These are phyloP conservation scores for Lacerta agilis DNA, from an alignment of 2,797 vertebrate species.

Conservation along the genomic window DNA sequence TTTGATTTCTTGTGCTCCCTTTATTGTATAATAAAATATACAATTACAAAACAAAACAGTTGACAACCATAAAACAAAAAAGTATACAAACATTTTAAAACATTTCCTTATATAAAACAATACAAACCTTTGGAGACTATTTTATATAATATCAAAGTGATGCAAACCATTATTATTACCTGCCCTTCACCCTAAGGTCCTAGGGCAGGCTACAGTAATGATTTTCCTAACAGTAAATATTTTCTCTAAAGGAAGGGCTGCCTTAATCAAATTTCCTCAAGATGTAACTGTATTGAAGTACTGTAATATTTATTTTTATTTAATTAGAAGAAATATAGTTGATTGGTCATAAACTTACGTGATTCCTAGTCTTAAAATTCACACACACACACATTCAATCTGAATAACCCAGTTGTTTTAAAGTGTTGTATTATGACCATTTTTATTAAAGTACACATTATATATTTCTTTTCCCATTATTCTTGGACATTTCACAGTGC, in stretches of 20 bases:
- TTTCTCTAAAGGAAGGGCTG: neutral
- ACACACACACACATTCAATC: neutral
- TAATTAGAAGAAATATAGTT: neutral
- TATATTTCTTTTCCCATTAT: conserved; percentile 55
- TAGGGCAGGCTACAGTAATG: no score
- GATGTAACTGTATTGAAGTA: neutral
- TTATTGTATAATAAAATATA: no score
- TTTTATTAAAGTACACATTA: conserved; percentile 16
- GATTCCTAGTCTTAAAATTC: neutral
- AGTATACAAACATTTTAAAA: no score
- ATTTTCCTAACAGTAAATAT: neutral
- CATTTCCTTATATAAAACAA: no score
- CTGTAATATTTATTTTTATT: neutral
- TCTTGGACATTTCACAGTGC: conserved; percentile 35
- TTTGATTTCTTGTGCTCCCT: no score
- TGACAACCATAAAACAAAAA: no score
- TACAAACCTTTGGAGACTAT: no score
- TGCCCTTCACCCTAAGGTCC: no score
- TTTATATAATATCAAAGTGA: no score
- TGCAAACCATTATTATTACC: neutral
- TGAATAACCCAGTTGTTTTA: conserved; percentile 6
- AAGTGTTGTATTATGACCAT: conserved; percentile 28
- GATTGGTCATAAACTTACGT: neutral
- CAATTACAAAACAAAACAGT: no score
- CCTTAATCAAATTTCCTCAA: neutral